Conservation (phyloP, 2,113 vertebrate species). For the Neodontobutis hainanensis region DNA sequence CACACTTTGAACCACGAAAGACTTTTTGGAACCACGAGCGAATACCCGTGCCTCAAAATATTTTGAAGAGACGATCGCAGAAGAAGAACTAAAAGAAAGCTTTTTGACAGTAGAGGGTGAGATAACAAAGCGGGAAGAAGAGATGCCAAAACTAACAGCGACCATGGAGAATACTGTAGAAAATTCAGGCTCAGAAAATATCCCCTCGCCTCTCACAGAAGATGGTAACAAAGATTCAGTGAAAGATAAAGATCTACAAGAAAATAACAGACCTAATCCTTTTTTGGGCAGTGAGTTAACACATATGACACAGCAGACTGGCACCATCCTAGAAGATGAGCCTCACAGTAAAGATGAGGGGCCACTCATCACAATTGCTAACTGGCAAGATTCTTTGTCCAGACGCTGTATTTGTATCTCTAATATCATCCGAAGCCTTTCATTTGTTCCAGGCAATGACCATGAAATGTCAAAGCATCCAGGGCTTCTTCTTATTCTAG, state of each 20-base stretch:
- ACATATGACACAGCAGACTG: conserved; percentile 76
- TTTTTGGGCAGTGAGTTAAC: conserved; percentile 75
- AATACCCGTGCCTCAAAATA: conserved; percentile 65
- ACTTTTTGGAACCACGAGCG: conserved; percentile 81
- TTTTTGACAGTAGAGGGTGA: conserved; percentile 64
- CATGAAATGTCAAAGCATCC: conserved; percentile 98
- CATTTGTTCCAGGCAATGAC: conserved; percentile 97
- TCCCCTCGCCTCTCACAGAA: conserved; percentile 27
- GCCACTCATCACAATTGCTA: conserved; percentile 89
- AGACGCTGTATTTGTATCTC: conserved; percentile 95
- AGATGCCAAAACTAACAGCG: conserved; percentile 43
- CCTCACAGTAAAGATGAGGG: conserved; percentile 98
- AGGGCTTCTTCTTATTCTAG: conserved; percentile 92
- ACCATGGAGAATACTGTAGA: conserved; percentile 44
- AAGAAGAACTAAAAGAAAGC: conserved; percentile 75
- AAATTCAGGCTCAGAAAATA: conserved; percentile 30
- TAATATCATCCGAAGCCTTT: conserved; percentile 97
- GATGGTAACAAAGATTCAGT: conserved; percentile 50
- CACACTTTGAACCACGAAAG: conserved; percentile 92
- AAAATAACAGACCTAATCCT: conserved; percentile 81
- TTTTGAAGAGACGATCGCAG: conserved; percentile 76
- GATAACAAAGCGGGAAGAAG: conserved; percentile 72
- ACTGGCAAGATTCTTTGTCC: conserved; percentile 97
- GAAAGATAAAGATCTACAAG: conserved; percentile 68
- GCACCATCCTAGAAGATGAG: conserved; percentile 95